Evolutionary conservation across 2,113 vertebrate species (phyloP).

Genomic region (Hipposideros armiger): DNA sequence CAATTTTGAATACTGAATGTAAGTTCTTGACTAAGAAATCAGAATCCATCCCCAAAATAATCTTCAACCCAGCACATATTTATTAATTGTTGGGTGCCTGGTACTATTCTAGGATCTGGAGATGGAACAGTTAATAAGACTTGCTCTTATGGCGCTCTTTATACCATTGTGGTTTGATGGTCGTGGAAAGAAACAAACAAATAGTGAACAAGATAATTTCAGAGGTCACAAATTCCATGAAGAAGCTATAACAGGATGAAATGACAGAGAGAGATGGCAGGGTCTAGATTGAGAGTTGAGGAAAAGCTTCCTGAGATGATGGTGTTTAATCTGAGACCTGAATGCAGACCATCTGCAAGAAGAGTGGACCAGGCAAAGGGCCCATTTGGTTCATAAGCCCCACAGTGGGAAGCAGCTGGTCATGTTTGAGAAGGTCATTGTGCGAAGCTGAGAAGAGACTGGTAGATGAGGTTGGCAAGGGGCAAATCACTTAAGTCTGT

Average conservation of each 20-base stretch:
- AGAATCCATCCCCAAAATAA: neutral
- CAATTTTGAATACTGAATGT: neutral
- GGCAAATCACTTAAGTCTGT: neutral
- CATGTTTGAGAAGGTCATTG: neutral
- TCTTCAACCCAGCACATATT: neutral
- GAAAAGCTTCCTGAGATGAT: neutral
- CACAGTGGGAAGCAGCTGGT: neutral
- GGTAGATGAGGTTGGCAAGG: neutral
- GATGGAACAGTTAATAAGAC: slow-evolving; percentile 22
- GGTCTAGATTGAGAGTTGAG: slow-evolving; percentile 3
- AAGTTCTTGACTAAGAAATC: slow-evolving; percentile 57
- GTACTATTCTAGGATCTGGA: neutral
- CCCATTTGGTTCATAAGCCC: neutral
- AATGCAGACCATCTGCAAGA: neutral
- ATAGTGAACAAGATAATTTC: slow-evolving; percentile 8
- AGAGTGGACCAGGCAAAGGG: neutral
- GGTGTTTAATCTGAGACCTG: slow-evolving; percentile 1
- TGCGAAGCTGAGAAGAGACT: neutral
- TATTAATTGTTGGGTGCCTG: slow-evolving; percentile 12
- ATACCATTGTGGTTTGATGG: neutral
- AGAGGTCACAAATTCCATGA: neutral
- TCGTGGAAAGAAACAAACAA: neutral
- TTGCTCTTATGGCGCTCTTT: neutral
- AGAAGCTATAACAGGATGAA: neutral
- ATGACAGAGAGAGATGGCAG: neutral